phyloP scores from a whole-genome alignment of 2,888 invertebrate genomes.

The Agriotes lineatus region DNA sequence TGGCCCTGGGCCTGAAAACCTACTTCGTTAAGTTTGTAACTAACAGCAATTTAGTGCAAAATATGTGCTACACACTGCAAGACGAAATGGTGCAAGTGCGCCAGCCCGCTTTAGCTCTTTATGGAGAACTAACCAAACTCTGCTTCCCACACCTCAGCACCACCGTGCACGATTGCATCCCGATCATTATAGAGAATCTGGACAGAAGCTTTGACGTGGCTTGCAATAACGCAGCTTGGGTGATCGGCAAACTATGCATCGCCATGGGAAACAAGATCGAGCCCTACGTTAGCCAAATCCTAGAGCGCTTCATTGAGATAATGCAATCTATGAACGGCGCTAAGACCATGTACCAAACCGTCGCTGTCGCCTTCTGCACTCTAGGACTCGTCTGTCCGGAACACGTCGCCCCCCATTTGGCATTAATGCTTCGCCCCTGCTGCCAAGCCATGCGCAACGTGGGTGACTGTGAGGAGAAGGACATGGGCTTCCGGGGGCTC shows the following conservation, averaged over 20 bases:
- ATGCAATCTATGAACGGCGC: constrained; percentile 95
- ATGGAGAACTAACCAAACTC: constrained; percentile 81
- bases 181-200: constrained; percentile 94
- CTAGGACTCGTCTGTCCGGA: constrained; percentile 99
- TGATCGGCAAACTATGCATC: constrained; percentile 97
- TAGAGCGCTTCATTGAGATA: constrained; percentile 90
- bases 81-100: constrained; percentile 80
- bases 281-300: constrained; percentile 89
- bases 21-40: constrained; percentile 77
- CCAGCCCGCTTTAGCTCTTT: constrained; percentile 81
- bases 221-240: constrained; percentile 99
- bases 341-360: constrained; percentile 98
- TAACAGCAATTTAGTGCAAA: constrained; percentile 76
- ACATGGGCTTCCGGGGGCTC: constrained; percentile 98
- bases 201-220: constrained; percentile 98
- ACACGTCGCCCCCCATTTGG: constrained; percentile 98
- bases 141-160: constrained; percentile 91
- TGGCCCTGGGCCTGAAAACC: constrained; percentile 78
- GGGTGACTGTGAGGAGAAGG: constrained; percentile 99
- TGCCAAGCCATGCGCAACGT: constrained; percentile 96
- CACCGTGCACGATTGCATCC: constrained; percentile 95
- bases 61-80: constrained; percentile 79
- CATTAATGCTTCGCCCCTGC: constrained; percentile 99
- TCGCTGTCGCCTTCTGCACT: constrained; percentile 99
- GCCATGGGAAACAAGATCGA: constrained; percentile 94